Evolutionary conservation across 1,140 invertebrate genomes (phyloP).

Genomic region (Charaxes varanes): DNA sequence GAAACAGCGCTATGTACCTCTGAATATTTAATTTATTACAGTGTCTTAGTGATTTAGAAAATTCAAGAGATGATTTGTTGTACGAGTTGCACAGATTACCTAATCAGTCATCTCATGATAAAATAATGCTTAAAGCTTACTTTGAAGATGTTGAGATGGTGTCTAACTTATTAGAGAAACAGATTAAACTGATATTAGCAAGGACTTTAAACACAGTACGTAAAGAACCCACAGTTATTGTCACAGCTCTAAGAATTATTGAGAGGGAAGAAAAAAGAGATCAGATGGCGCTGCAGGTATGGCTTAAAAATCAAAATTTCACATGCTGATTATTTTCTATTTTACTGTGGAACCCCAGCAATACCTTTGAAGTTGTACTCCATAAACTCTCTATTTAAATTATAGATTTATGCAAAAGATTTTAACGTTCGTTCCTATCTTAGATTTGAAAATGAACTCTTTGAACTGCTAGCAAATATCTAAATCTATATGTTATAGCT

Average conservation of each 20-base stretch:
- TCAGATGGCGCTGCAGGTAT: conserved; percentile 82
- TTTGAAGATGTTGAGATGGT: conserved; percentile 96
- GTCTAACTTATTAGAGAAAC: conserved; percentile 92
- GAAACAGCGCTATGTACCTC: too few species aligned
- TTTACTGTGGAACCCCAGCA: too few species aligned
- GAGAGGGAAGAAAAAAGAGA: conserved; percentile 97
- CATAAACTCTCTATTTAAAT: too few species aligned
- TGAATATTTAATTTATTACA: conserved; percentile 40
- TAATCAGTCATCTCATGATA: conserved; percentile 92
- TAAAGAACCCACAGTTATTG: conserved; percentile 96
- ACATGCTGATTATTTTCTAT: too few species aligned
- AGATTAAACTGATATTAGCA: conserved; percentile 91
- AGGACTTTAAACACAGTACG: conserved; percentile 94
- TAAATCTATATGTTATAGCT: too few species aligned
- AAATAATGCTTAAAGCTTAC: conserved; percentile 93
- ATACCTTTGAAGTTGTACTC: too few species aligned
- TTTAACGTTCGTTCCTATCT: too few species aligned
- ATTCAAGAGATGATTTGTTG: conserved; percentile 95
- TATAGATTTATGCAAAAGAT: too few species aligned
- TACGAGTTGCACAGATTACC: conserved; percentile 96
- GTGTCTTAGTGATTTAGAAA: conserved; percentile 96
- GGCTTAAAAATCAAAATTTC: background rate
- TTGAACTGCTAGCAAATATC: too few species aligned
- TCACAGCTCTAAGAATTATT: conserved; percentile 96
- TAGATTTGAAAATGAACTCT: too few species aligned